A percentile compares a stretch with the other conserved stretches of the same genome.
Conservation (phyloP, 2,797 vertebrate genomes). For the Peromyscus attwateri region DNA sequence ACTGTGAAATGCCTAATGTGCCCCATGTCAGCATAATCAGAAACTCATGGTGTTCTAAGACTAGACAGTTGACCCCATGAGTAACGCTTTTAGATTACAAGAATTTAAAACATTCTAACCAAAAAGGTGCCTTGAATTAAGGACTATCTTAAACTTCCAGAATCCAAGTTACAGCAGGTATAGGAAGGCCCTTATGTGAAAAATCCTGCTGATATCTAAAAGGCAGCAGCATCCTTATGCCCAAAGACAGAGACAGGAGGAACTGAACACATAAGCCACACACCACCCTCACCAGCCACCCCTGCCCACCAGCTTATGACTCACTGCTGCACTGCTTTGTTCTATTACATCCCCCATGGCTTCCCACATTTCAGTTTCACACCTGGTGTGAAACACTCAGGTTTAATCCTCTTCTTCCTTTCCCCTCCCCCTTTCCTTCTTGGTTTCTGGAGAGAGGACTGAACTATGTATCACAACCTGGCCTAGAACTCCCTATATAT, state of each 20-base stretch:
- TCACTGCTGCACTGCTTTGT: too few relatives aligned
- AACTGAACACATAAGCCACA: not conserved
- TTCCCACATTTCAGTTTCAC: not conserved
- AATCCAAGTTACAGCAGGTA: not conserved
- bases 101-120: not conserved
- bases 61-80: not conserved
- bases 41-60: not conserved
- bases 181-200: not conserved
- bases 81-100: not conserved
- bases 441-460: not conserved
- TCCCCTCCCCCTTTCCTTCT: not conserved
- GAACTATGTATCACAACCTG: not conserved
- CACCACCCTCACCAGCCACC: too few relatives aligned
- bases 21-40: not conserved
- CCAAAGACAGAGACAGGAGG: not conserved
- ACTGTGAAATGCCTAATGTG: conserved; percentile 5
- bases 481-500: not conserved
- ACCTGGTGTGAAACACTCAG: not conserved
- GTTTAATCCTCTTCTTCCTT: not conserved
- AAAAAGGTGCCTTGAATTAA: not conserved
- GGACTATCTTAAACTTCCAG: not conserved
- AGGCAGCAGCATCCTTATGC: not conserved
- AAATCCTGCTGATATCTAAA: not conserved
- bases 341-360: not conserved
- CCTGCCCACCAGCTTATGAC: too few relatives aligned